Evolutionary conservation across 64 coral and sea anemone species (phyloP), one percentile per base, ranked within the genome.

Genomic region (Montipora cactus): DNA sequence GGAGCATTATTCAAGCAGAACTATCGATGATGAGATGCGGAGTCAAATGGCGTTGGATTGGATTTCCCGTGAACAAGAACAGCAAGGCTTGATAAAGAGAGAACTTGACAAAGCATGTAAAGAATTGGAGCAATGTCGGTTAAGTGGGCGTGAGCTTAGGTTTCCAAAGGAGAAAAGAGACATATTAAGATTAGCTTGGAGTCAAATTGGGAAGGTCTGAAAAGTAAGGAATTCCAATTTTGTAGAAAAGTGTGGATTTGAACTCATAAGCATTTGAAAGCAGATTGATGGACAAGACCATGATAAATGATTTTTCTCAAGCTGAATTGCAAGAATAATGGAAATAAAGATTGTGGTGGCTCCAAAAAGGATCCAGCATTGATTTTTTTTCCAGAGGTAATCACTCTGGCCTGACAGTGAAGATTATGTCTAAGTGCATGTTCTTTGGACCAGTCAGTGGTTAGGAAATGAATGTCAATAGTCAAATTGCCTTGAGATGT

Each of bases 11-110:
- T 74, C 88, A 70, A 52, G 78, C 20, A 91, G 96, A 88, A 92
- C 79, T 79, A 92, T 98, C 79, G 96, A 98, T 74, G 96, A 98
- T 72, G 96, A 98, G 14, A 98, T 98, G 96, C 84, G 96, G 75
- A 98, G 96, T 89, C 96, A 98, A 57, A 98, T 98, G 96, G 96
- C 96, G 16, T 79, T 98, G 55, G 96, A 98, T 19, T 98, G 96
- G 96, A 98, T 98, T 20, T 98, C 96, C 20, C 83, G 96, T 47
- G 96, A 98, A 67, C 96, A 98, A 78, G 96, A 98, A 67, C 93
- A 98, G 66, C 83, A 90, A 22, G 96, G 96, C 45, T 77, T 95
- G 25, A 98, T 98, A 21, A 81, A 91, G 79, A 77, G 94, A 69
- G 93, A 98, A 51, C 79, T 95, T 22, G 90, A 95, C 5, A 91